Percentiles rank a stretch among this genome's conserved stretches.
These are phyloP conservation scores for Heliconius eleuchia DNA, from an alignment of 1,140 invertebrate species.

Conservation along the genomic window DNA sequence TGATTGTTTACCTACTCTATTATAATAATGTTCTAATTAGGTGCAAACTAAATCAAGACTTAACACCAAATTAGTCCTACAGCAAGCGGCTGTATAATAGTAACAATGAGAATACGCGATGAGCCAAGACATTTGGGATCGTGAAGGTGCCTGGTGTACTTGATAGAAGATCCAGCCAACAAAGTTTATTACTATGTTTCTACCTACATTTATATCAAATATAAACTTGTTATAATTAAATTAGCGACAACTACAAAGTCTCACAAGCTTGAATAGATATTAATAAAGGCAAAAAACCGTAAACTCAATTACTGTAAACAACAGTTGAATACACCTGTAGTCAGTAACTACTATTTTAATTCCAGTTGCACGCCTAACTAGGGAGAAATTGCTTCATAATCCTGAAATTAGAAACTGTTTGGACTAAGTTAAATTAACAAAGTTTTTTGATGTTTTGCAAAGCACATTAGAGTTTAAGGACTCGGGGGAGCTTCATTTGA, in stretches of 20 bases:
- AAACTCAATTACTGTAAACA: constrained; percentile 23
- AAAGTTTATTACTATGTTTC: background rate
- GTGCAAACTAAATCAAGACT: constrained; percentile 23
- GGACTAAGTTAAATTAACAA: constrained; percentile 41
- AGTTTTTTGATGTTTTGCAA: constrained; percentile 41
- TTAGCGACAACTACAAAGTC: background rate
- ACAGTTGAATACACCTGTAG: constrained; percentile 39
- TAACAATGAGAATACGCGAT: constrained; percentile 23
- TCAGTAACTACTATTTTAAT: constrained; percentile 43
- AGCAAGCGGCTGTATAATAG: constrained; percentile 10
- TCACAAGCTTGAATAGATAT: background rate
- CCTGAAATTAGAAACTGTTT: constrained; percentile 41
- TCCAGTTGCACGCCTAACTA: constrained; percentile 33
- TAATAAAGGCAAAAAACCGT: constrained; percentile 5
- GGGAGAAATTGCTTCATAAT: constrained; percentile 40
- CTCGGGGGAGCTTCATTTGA: constrained; percentile 26
- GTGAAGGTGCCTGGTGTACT: background rate
- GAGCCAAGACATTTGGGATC: constrained; percentile 24
- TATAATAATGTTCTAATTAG: constrained; percentile 22
- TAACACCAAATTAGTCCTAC: constrained; percentile 21
- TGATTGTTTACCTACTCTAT: background rate
- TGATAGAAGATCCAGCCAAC: background rate
- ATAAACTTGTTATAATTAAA: background rate
- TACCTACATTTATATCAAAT: background rate
- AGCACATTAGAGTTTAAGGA: constrained; percentile 37